Evolutionary conservation across 1,140 invertebrate genomes (phyloP).

Genomic region (Scaptodrosophila lebanonensis): DNA sequence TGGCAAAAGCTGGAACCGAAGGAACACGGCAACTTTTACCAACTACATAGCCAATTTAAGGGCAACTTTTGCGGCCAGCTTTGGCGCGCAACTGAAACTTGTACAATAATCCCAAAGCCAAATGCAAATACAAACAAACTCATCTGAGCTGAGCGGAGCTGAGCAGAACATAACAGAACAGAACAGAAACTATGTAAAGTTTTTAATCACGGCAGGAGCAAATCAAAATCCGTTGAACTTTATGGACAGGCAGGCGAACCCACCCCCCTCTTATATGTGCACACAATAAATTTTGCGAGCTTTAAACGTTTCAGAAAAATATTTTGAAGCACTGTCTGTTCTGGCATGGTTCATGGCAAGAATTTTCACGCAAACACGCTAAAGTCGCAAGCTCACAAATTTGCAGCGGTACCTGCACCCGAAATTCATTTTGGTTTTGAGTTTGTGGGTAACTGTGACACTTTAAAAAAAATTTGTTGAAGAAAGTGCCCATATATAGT

Average conservation of each 20-base stretch:
- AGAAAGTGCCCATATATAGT: too few relatives aligned
- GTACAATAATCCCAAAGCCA: slow-evolving; percentile 34
- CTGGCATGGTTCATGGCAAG: too few relatives aligned
- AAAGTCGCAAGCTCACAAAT: slow-evolving; percentile 9
- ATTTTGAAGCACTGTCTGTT: too few relatives aligned
- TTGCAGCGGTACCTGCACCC: too few relatives aligned
- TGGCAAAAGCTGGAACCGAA: slow-evolving; percentile 26
- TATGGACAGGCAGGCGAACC: not conserved
- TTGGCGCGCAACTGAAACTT: slow-evolving; percentile 4
- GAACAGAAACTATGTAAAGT: slow-evolving; percentile 34
- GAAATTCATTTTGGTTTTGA: too few relatives aligned
- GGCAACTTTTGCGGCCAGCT: slow-evolving; percentile 5
- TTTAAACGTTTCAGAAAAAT: too few relatives aligned
- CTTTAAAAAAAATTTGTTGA: too few relatives aligned
- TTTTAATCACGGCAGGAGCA: slow-evolving; percentile 35
- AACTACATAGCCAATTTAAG: slow-evolving; percentile 32
- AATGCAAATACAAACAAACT: slow-evolving; percentile 23
- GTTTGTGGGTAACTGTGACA: too few relatives aligned
- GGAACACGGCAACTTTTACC: slow-evolving; percentile 27
- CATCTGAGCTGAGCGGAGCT: too few relatives aligned
- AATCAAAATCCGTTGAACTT: slow-evolving; percentile 35
- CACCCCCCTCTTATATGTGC: too few relatives aligned
- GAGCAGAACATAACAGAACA: too few relatives aligned
- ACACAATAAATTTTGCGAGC: too few relatives aligned
- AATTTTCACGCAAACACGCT: not conserved